Evolutionary conservation across 2,797 vertebrate genomes (phyloP).

Genomic region (Tadarida brasiliensis): DNA sequence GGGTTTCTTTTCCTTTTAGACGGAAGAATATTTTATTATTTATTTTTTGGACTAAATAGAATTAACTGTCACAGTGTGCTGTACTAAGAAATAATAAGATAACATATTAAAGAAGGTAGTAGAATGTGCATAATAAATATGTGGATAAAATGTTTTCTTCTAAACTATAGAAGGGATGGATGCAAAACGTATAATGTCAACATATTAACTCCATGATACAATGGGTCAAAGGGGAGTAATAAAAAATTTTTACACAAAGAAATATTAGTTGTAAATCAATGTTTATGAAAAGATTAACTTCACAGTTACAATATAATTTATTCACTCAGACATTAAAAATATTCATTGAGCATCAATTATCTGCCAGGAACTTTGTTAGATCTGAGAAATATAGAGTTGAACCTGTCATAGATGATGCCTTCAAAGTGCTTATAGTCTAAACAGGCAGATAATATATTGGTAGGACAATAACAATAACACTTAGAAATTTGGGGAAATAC

Average conservation of each 20-base stretch:
- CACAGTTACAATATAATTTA: constrained; percentile 57
- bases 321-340: constrained; percentile 57
- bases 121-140: constrained; percentile 28
- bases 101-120: constrained; percentile 35
- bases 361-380: constrained; percentile 46
- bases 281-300: constrained; percentile 59
- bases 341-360: constrained; percentile 29
- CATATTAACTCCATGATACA: neutral
- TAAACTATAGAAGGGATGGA: constrained; percentile 40
- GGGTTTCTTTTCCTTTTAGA: constrained; percentile 29
- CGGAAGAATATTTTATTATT: constrained; percentile 56
- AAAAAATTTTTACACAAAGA: constrained; percentile 57
- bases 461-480: constrained; percentile 29
- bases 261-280: constrained; percentile 64
- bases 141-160: constrained; percentile 11
- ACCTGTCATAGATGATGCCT: constrained; percentile 47
- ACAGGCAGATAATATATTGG: constrained; percentile 53
- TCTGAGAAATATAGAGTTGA: constrained; percentile 60
- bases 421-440: constrained; percentile 61
- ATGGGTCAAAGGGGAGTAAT: constrained; percentile 56
- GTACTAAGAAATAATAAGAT: constrained; percentile 61
- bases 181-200: constrained; percentile 49
- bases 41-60: constrained; percentile 56
- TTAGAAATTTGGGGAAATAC: constrained; percentile 48
- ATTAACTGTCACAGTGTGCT: constrained; percentile 29